These are phyloP conservation scores for Leptobrachium leishanense DNA, from an alignment of 2,113 vertebrate genomes.

Conservation along the genomic window DNA sequence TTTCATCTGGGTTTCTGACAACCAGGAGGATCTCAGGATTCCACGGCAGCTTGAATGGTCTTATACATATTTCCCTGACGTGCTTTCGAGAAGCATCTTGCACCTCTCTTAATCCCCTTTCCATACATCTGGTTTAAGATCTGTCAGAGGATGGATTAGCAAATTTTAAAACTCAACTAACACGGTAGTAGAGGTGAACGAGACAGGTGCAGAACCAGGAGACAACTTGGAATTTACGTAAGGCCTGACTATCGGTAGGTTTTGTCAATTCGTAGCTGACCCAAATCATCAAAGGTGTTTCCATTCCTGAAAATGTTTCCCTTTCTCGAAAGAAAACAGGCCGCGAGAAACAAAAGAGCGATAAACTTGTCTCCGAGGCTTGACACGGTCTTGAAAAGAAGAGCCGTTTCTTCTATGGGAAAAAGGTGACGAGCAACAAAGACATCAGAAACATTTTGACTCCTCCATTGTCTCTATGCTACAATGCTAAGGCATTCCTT, in stretches of 20 bases:
- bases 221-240: not conserved
- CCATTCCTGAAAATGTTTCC: not conserved
- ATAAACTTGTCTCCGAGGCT: not conserved
- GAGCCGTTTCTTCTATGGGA: not conserved
- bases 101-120: no score
- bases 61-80: no score
- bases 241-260: not conserved
- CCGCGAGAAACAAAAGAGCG: not conserved
- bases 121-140: no score
- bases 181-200: not conserved
- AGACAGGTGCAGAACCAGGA: not conserved
- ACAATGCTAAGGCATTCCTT: no score
- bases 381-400: not conserved
- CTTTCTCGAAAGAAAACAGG: not conserved
- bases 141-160: no score
- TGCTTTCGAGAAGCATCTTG: no score
- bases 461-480: not conserved
- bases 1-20: no score
- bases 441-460: not conserved
- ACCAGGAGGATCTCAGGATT: no score
- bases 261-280: not conserved
- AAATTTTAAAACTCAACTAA: no score
- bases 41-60: no score
- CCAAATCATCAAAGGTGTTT: constrained; percentile 12
- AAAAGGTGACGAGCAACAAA: not conserved